Base-by-base conservation (phyloP, 2,888 invertebrate genomes). In the Apodemia mormo region DNA sequence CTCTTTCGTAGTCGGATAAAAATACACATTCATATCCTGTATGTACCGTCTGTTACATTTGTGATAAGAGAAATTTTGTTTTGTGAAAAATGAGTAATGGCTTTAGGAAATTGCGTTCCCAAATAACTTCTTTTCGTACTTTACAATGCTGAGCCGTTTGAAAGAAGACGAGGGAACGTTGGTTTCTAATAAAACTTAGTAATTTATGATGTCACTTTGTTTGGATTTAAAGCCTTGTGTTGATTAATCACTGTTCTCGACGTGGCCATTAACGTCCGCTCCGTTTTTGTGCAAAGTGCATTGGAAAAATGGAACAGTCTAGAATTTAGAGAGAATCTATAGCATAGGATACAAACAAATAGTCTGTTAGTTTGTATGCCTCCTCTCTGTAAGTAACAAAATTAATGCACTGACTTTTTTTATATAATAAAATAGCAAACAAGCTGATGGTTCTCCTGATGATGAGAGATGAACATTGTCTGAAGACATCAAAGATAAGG, bases 41-140 rank as follows among this genome's bases (percentile, higher is more conserved):
- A 10, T 14, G 49, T 49, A 14, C 49, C 49, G 49, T 49, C 14
- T 49, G 49, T 14, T 49, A 49, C 49, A 49, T 49, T 49, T 49
- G 49, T 49, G 49, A 49, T 49, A 49, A 49, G 49, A 49, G 49
- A 22, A 22, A 79, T 77, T 78, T 78, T 78, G 52, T 80, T 81
- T 83, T 80, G 81, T 81, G 79, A 80, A 82, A 85, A 87, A 89
- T 91, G 91, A 91, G 82, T 89, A 88, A 91, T 90, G 86, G 84
- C 87, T 86, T 81, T 80, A 83, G 85, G 85, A 90, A 89, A 91
- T 91, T 88, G 85, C 85, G 83, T 86, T 79, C 79, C 80, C 82
- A 89, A 88, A 90, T 86, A 89, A 87, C 86, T 89, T 88, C 84
- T 88, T 85, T 83, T 81, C 78, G 82, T 86, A 81, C 85, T 88